Evolutionary conservation across 2,113 vertebrate genomes (phyloP).

Genomic region (Hydrochoerus hydrochaeris): DNA sequence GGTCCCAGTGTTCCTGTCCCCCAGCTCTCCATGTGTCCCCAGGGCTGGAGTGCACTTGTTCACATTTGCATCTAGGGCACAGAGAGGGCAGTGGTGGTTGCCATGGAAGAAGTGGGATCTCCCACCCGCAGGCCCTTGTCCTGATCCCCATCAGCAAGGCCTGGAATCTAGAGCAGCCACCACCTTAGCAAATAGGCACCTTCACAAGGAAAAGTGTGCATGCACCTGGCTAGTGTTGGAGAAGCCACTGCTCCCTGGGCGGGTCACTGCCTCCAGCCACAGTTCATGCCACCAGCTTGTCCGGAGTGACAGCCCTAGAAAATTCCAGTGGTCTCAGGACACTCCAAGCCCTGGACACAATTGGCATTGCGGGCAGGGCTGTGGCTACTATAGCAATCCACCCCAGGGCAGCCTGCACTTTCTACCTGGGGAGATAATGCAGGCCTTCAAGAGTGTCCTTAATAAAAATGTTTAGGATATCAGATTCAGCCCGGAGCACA

Average conservation of each 20-base stretch:
- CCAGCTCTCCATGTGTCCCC: background rate
- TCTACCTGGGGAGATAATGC: slow-evolving; percentile 76
- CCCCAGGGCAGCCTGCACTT: background rate
- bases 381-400: background rate
- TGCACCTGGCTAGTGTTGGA: fast-evolving
- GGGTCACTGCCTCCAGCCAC: fast-evolving
- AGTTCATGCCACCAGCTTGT: fast-evolving
- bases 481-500: slow-evolving; percentile 59
- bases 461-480: slow-evolving; percentile 79
- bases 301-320: background rate
- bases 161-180: background rate
- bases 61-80: background rate
- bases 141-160: fast-evolving
- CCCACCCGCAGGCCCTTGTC: background rate
- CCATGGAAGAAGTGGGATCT: background rate
- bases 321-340: fast-evolving
- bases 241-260: fast-evolving
- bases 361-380: background rate
- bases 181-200: fast-evolving
- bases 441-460: slow-evolving; percentile 59
- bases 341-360: background rate
- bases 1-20: background rate
- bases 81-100: no score
- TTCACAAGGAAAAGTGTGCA: fast-evolving
- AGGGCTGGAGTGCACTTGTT: fast-evolving